phyloP scores from a whole-genome alignment of 2,888 invertebrate genomes.

The Mycalesis mineus region DNA sequence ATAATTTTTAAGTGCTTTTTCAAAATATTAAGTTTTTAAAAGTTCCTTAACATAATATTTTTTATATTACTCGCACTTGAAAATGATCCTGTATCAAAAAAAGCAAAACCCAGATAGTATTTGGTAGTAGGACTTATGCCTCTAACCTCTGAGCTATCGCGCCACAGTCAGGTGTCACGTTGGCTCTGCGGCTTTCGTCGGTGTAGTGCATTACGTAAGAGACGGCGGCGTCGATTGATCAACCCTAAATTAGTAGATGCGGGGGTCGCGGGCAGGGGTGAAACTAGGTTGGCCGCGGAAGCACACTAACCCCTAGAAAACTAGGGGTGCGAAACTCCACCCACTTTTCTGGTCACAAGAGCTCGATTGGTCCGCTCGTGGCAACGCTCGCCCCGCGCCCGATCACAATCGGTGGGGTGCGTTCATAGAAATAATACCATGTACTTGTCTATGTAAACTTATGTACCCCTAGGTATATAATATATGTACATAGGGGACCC shows the following conservation, averaged over 20 bases:
- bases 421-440: slow-evolving; percentile 77
- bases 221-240: slow-evolving; percentile 68
- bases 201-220: slow-evolving; percentile 63
- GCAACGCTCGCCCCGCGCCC: slow-evolving; percentile 70
- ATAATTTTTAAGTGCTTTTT: too few relatives aligned
- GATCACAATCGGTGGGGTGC: slow-evolving; percentile 78
- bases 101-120: too few relatives aligned
- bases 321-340: slow-evolving; percentile 79
- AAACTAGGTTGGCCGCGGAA: slow-evolving; percentile 79
- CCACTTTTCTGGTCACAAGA: slow-evolving; percentile 77
- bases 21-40: too few relatives aligned
- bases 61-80: too few relatives aligned
- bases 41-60: too few relatives aligned
- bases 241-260: slow-evolving; percentile 74
- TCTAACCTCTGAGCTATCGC: too few relatives aligned
- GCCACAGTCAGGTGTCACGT: background rate
- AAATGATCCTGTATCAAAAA: too few relatives aligned
- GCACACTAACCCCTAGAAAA: slow-evolving; percentile 79
- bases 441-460: slow-evolving; percentile 59
- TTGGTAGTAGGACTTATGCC: too few relatives aligned
- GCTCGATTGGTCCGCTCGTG: slow-evolving; percentile 73
- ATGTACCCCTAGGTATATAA: slow-evolving; percentile 56
- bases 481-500: slow-evolving; percentile 48
- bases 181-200: slow-evolving; percentile 32
- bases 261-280: slow-evolving; percentile 56